Evolutionary conservation across 2,888 invertebrate species (phyloP), one percentile per base, ranked within the genome.

Genomic region (Pyralis farinalis): DNA sequence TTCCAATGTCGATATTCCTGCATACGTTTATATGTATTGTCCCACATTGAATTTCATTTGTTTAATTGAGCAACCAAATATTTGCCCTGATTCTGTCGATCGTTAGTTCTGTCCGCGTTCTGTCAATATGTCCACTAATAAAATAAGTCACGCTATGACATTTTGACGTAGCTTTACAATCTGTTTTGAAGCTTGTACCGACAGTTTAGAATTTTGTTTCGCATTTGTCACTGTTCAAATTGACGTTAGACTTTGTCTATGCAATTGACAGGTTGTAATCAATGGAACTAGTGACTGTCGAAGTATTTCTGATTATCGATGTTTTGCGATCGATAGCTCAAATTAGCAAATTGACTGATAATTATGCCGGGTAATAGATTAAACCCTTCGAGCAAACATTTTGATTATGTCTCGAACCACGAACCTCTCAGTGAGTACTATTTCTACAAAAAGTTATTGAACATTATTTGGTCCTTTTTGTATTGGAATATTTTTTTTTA

Each of bases 51-150:
- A 75, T 80, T 81, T 76, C 73, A 73, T 81, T 80, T 80, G 74
- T 80, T 76, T 82, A 82, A 83, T 83, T 82, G 76, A 65, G 71
- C 72, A 68, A 47, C 64, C 73, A 78, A 81, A 84, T 81, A 82
- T 85, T 85, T 82, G 79, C 44, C 51, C 63, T 61, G 67, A 67
- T 80, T 73, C 70, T 58, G 73, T 69, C 69, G 53, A 64, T 71
- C 76, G 79, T 80, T 81, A 81, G 81, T 75, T 70, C 61, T 71
- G 75, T 77, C 71, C 74, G 70, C 62, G 67, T 73, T 72, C 71
- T 77, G 82, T 84, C 83, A 84, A 84, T 80, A 83, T 57, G 64
- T 76, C 65, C 71, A 71, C 70, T 72, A 72, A 73, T 71, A 77
- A 71, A 75, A 66, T 71, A 73, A 70, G 65, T 57, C 59, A 58